These are phyloP conservation scores for Carollia perspicillata DNA, from an alignment of 2,113 vertebrate species.

Conservation along the genomic window DNA sequence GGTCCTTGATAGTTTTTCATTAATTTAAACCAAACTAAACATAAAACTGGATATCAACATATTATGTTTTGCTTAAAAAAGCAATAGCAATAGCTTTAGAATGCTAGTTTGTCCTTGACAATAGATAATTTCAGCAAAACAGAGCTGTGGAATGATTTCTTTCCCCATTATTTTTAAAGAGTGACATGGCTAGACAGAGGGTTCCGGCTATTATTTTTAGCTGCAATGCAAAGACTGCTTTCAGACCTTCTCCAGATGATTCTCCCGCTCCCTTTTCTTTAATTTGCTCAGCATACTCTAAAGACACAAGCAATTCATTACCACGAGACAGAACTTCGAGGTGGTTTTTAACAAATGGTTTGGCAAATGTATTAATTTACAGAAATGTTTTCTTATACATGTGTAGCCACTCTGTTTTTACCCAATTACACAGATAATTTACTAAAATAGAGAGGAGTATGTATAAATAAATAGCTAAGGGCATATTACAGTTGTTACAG, in stretches of 20 bases:
- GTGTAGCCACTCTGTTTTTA: constrained; percentile 31
- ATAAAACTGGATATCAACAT: neutral
- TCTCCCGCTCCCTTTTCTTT: neutral
- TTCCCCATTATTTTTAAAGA: constrained; percentile 12
- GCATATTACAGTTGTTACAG: neutral
- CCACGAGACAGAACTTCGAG: neutral
- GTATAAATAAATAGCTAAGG: neutral
- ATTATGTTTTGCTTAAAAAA: constrained; percentile 1
- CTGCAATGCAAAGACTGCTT: neutral
- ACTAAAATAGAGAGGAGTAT: neutral
- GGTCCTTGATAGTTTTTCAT: neutral
- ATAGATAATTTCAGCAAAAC: constrained; percentile 30
- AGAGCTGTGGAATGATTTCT: neutral
- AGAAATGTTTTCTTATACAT: neutral
- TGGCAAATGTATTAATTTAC: neutral
- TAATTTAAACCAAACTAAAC: constrained; percentile 4
- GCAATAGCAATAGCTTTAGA: constrained; percentile 21
- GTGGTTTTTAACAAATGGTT: neutral
- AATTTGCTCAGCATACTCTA: neutral
- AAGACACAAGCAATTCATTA: constrained; percentile 40
- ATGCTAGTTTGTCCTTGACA: constrained; percentile 6
- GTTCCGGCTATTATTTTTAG: neutral
- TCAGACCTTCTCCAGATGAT: neutral
- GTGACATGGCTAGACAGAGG: neutral
- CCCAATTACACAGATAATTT: constrained; percentile 24